Base-by-base conservation (phyloP, 2,888 invertebrate genomes). In the Biston betularia region DNA sequence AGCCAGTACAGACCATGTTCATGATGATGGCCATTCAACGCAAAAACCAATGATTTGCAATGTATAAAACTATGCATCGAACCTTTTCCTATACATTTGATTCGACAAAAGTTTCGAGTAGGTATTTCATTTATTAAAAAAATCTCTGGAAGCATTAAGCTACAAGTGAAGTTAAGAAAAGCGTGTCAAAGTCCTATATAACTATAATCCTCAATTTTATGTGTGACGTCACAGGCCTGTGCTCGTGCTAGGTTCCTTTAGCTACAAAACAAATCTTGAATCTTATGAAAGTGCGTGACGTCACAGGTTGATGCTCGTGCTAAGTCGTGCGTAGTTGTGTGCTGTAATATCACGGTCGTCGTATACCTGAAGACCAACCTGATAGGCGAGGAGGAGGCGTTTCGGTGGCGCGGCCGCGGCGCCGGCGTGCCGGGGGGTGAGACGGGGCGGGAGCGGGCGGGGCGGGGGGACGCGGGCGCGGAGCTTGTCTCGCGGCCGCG, bases 351-450 rank as follows among this genome's bases (percentile, higher is more conserved):
- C 54, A 42, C 49, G 38, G 60, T 50, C 53, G 53, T 56, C 33
- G 50, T 66, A 62, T 66, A 66, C 66, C 66, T 66, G 57, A 66
- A 42, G 66, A 66, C 66, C 66, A 63, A 94, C 92, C 96, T 93
- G 75, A 97, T 97, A 4, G 97, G 97, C 38, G 97, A 97, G 9
- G 97, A 96, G 53, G 97, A 97, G 76, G 97, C 96, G 75, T 97
- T 96, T 59, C 97, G 94, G 79, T 96, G 96, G 85, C 96, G 96
- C 73, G 80, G 64, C 66, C 68, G 76, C 94, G 95, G 95, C 94
- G 72, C 71, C 58, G 75, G 74, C 54, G 95, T 65, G 62, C 74
- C 69, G 65, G 78, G 95, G 11, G 96, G 97, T 63, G 96, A 96
- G 46, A 95, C 95, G 52, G 97, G 97, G n/a, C 96, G 96, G 81